A percentile compares a stretch with the other conserved stretches of the same genome.
Conservation (phyloP, 1,140 invertebrate species). For the Drosophila truncata region DNA sequence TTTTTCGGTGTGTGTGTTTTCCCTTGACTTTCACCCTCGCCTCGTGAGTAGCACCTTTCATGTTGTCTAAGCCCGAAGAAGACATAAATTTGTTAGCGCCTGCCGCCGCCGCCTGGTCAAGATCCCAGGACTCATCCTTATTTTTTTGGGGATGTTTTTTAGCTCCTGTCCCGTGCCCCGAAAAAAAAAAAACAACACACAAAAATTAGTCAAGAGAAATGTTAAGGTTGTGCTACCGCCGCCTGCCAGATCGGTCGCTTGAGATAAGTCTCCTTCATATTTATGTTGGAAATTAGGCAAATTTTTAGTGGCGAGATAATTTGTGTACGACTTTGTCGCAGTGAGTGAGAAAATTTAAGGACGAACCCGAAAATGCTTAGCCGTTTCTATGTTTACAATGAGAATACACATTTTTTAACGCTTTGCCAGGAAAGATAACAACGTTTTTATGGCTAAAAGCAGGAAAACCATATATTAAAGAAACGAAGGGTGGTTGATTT, state of each 20-base stretch:
- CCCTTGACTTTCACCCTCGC: conserved; percentile 36
- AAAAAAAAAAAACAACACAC: conserved; percentile 18
- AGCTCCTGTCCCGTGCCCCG: conserved; percentile 49
- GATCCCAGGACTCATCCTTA: conserved; percentile 57
- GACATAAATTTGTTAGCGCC: conserved; percentile 83
- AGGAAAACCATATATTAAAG: neutral
- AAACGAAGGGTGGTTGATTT: neutral
- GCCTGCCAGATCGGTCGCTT: conserved; percentile 63
- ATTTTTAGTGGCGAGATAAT: conserved; percentile 84
- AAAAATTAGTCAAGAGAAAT: conserved; percentile 63
- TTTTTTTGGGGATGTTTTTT: conserved; percentile 40
- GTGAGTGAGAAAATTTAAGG: conserved; percentile 76
- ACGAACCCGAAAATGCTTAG: conserved; percentile 19
- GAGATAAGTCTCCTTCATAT: conserved; percentile 71
- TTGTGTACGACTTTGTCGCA: conserved; percentile 84
- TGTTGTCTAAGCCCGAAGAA: conserved; percentile 73
- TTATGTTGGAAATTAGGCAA: conserved; percentile 83
- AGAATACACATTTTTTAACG: conserved; percentile 26
- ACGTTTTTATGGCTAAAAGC: neutral
- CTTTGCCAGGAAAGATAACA: conserved; percentile 30
- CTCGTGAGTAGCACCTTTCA: conserved; percentile 73
- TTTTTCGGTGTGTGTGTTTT: conserved; percentile 20
- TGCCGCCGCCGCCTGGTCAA: conserved; percentile 63
- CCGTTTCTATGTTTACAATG: conserved; percentile 13
- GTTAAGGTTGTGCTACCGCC: conserved; percentile 32